Base-by-base conservation (phyloP, 2,113 vertebrate species). In the Empidonax traillii region DNA sequence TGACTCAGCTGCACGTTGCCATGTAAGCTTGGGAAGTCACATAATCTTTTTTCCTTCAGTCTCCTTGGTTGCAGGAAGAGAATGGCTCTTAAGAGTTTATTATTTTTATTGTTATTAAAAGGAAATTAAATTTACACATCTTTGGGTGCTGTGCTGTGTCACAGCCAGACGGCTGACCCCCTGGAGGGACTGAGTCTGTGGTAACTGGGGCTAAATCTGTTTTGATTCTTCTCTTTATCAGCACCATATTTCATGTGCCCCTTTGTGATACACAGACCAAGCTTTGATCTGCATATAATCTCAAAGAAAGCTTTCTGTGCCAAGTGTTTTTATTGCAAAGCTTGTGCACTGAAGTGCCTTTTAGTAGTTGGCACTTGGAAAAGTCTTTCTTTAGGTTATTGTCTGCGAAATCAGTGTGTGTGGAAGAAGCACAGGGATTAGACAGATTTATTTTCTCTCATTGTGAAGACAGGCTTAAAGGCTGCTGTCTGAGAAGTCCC, bases 271-370 rank as follows among this genome's bases (percentile, higher is more conserved):
- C 66, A 4, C 35, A 83, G 88, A 73, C 53, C 55, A 31, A 69
- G 90, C 89, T 92, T 96, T 93, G 79, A 88, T 94, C 85, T 96
- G 69, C 25, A 8, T 75, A n/a, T 94, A 68, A 86, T 93, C 80
- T 89, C 47, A 11, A 76, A 87, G 72, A 9, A 41, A 83, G 71
- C 25, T 84, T 90, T 80, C 43, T 53, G 39, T 92, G 91, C 90
- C 91, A 84, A 94, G 56, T 86, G 80, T 62, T 96, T 86, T 51
- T 56, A 61, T 47, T 79, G 68, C 78, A 52, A 84, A 86, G 76
- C 87, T 58, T 46, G 31, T 62, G 59, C 44, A 3, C 53, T 14
- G 53, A 87, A 89, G 62, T 0, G 49, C 75, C 51, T 91, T 93
- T 89, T 90, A 61, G 83, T 65, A 74, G 85, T 41, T 96, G 87